Base-by-base conservation (phyloP, 2,113 vertebrate species). In the Ictalurus furcatus region DNA sequence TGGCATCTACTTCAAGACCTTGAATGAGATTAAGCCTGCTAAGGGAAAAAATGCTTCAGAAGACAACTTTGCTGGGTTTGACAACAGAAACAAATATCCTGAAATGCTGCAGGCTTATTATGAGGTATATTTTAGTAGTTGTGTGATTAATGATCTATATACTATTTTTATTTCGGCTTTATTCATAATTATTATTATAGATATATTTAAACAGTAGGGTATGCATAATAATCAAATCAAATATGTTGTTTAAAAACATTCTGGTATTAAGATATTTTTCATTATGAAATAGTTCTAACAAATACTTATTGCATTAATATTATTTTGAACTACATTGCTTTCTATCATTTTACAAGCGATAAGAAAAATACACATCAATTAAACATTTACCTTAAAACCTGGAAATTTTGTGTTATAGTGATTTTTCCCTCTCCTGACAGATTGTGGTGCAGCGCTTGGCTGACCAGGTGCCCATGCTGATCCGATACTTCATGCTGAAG, bases 381-480 rank as follows among this genome's bases (percentile, higher is more conserved):
- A 63, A 21, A 63, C 21, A 63, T 67, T 85, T 73, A n/a, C 2
- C 4, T 5, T 44, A 44, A 44, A 44, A 44, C 16, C 71, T 9
- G 30, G 69, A 34, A 34, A 73, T 4, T 34, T 1, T 30, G 0
- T 19, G 14, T 6, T 13, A 21, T 63, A 63, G 63, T 13, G 63
- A 67, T n/a, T 67, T n/a, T 85, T 48, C 37, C 6, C 6, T 59
- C 63, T 85, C 23, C 9, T 80, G 8, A n/a, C 88, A 93, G 92
- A 91, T 93, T 9, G 81, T 92, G 2, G 61, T 89, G 37, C 90
- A 92, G 87, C 87, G 92, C 1, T 56, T 92, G 74, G 84, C 92
- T 37, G 92, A 93, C 71, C 91, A 92, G 88, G 56, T 93, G 6
- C 91, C 91, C 67, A 87, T 93, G 91, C 65, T 93, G 83, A 91